These are phyloP conservation scores for Drosophila differens DNA, from an alignment of 2,888 invertebrate species.

Conservation along the genomic window DNA sequence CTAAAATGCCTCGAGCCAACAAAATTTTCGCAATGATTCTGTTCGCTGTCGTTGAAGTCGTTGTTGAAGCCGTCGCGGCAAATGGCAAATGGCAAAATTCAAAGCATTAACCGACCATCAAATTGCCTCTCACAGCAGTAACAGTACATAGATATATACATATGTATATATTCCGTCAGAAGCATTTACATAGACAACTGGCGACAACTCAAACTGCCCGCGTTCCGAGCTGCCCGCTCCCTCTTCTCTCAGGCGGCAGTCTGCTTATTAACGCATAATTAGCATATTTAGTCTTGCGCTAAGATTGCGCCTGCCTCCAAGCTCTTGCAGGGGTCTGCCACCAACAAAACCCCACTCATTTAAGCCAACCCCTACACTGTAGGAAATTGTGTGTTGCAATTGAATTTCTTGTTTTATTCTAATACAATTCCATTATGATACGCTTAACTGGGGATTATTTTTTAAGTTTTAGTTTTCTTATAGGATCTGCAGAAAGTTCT, in stretches of 20 bases:
- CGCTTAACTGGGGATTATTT: no score
- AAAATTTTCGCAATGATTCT: slow-evolving; percentile 76
- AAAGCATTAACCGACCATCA: slow-evolving; percentile 48
- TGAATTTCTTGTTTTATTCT: background rate
- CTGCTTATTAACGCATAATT: slow-evolving; percentile 81
- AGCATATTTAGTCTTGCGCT: slow-evolving; percentile 74
- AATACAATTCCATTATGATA: background rate
- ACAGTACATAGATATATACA: slow-evolving; percentile 39
- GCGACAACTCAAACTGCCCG: slow-evolving; percentile 13
- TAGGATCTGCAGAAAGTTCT: no score
- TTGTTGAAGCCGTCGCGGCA: slow-evolving; percentile 28
- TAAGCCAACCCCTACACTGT: background rate
- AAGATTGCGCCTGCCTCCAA: slow-evolving; percentile 53
- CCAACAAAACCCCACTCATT: background rate
- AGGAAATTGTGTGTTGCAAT: background rate
- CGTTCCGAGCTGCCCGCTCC: slow-evolving; percentile 19
- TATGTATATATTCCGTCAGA: slow-evolving; percentile 15
- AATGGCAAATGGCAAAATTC: slow-evolving; percentile 41
- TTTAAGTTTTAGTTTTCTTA: no score
- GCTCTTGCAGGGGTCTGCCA: background rate
- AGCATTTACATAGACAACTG: slow-evolving; percentile 36
- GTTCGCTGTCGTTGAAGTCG: slow-evolving; percentile 18
- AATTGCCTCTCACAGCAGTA: slow-evolving; percentile 60
- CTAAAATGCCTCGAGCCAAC: slow-evolving; percentile 53
- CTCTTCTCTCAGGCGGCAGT: background rate